Evolutionary conservation across 2,113 vertebrate species (phyloP), one percentile per base, ranked within the genome.

Genomic region (Acrocephalus arundinaceus): DNA sequence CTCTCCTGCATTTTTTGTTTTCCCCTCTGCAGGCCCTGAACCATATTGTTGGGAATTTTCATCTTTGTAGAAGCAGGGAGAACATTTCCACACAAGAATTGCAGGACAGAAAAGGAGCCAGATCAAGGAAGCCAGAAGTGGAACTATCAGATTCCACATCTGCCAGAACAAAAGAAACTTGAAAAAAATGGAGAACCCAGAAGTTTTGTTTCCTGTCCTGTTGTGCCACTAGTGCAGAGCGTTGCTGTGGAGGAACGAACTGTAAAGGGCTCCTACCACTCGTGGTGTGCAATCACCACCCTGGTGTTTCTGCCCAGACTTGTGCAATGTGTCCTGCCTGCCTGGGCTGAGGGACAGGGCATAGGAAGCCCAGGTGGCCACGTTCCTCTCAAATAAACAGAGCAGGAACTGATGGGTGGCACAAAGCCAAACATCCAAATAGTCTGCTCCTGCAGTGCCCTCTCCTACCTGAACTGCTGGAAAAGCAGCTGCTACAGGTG

Each of bases 211-310:
- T 89, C 70, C 52, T 72, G 62, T 48, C 15, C 59, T 33, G 39
- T 54, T 48, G 41, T 86, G 78, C 35, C 49, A 28, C 12, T 52
- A 10, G 20, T 10, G 21, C 33, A 25, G 35, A 21, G 33, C 30
- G 28, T 59, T 63, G 49, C 65, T 71, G 0, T 35, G 39, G 46
- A 89, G 68, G 33, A 88, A 3, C 37, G 46, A 82, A 16, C 15
- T 33, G 1, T 31, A 6, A 41, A n/a, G 27, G 67, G 61, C 59
- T 91, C 68, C 30, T 39, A 3, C 48, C 49, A 30, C 37, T 84
- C 41, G 2, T 0, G 3, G 33, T 19, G 11, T 28, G n/a, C 77
- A 76, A 55, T 46, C 67, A 17, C 37, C 5, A 23, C 2, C 1
- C 62, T 67, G 21, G 15, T 54, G 24, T 33, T 72, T 25, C 58